A percentile compares a stretch with the other conserved stretches of the same genome.
These are phyloP conservation scores for Apodemus sylvaticus DNA, from an alignment of 2,113 vertebrate genomes.

Conservation along the genomic window DNA sequence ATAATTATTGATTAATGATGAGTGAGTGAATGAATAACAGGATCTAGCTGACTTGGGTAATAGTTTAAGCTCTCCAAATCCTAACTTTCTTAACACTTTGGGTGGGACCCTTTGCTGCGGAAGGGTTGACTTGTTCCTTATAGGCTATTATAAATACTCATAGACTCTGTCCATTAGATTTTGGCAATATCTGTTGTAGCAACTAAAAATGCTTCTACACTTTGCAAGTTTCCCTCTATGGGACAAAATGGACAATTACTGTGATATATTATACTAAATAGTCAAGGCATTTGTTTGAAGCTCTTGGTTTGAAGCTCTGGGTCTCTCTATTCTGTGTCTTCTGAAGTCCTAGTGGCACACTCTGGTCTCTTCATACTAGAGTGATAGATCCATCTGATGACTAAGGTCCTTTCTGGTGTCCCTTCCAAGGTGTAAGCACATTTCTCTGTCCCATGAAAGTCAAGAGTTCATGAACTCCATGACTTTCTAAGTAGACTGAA, in stretches of 20 bases:
- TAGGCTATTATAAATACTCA: background rate
- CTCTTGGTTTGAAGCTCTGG: background rate
- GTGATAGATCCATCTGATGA: background rate
- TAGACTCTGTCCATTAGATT: background rate
- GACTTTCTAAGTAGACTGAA: background rate
- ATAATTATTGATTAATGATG: background rate
- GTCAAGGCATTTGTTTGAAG: conserved; percentile 12
- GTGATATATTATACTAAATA: background rate
- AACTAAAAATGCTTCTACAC: background rate
- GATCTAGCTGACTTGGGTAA: background rate
- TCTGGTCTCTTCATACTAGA: background rate
- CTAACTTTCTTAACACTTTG: background rate
- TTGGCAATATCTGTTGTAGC: background rate
- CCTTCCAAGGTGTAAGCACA: background rate
- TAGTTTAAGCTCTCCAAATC: background rate
- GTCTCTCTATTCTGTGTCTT: background rate
- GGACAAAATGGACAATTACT: background rate
- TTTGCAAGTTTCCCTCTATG: background rate
- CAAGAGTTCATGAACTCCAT: background rate
- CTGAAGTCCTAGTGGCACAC: background rate
- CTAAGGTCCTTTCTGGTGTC: background rate
- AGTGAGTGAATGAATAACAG: background rate
- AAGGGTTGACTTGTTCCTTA: background rate
- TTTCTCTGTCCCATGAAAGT: background rate
- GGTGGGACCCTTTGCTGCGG: background rate